Evolutionary conservation across 2,888 invertebrate species (phyloP), one percentile per base, ranked within the genome.

Genomic region (Morpho helenor): DNA sequence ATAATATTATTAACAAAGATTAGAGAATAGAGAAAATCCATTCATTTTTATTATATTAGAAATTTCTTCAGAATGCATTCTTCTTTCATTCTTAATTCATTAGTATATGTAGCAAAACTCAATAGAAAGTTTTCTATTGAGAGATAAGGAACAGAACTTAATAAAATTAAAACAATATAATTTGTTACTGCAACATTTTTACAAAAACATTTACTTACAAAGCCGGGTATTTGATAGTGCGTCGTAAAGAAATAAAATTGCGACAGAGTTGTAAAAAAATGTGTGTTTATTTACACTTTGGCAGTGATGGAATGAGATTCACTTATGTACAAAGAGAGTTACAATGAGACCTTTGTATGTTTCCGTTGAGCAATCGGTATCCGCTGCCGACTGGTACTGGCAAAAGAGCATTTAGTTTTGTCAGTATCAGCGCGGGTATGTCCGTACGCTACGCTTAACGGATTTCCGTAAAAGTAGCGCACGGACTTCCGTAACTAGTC

Each of bases 241-340:
- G 9, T 42, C 16, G 7, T 31, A 31, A 22, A 31, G 31, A 23
- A 16, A 43, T 43, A 43, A 51, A 51, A 62, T 59, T 64, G 52
- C 58, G 56, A 58, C 53, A 16, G 10, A 31, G 51, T 72, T 75
- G 73, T 80, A 69, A 76, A 73, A 75, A 77, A 53, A 80, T 75
- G 71, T 70, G 81, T 86, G 78, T 89, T 89, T 88, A 87, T 88
- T 89, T 86, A 89, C 89, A 89, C 89, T 90, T 89, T 90, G 89
- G 89, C 88, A 88, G 88, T 90, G 88, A 86, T 87, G 86, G 84
- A 82, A 81, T 86, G 76, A 80, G 73, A 77, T 82, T 75, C 73
- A 69, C 68, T 76, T 84, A 85, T 84, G 80, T 85, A 87, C 84
- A 90, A 87, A 88, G 89, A 90, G 89, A 90, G 88, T 90, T 89